Base-by-base conservation (phyloP, 2,113 vertebrate genomes). In the Fregetta grallaria region DNA sequence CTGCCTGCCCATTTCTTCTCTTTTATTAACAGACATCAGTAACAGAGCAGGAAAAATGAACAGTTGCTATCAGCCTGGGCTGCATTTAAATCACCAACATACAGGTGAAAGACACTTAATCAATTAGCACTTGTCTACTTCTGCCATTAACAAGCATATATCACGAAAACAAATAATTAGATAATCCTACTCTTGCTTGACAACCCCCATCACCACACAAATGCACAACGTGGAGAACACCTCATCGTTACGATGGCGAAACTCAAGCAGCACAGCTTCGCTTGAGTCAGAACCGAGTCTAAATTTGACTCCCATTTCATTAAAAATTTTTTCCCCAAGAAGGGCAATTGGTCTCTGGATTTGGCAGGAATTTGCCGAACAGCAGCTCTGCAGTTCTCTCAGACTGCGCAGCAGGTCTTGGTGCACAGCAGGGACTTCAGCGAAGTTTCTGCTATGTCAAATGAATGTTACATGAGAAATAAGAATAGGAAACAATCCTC, bases 151-250 rank as follows among this genome's bases (percentile, higher is more conserved):
- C 8, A 77, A 30, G 19, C 20, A 50, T 18, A 7, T 38, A 68
- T 40, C 14, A 71, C n/a, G 53, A 38, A 88, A 62, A 4, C 4
- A 56, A 78, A 55, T 6, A 71, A 42, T 56, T 32, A 27, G 40
- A 58, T 61, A 82, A 56, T 56, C 27, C 40, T n/a, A 38, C 11
- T 88, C 22, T 17, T 53, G 18, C 79, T 62, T 55, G n/a, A 40
- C 55, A 58, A 10, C 14, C 11, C 5, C 8, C 9, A 10, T 21
- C 2, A 9, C 7, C 17, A 52, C 12, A 52, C 12, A 78, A 67
- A 78, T 0, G 1, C 0, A 0, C 72, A 25, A 44, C 0, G 0
- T 36, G 53, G 38, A 59, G 16, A 72, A 9, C 1, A 2, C 21
- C 44, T 71, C 29, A 13, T 63, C 7, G 3, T 36, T 25, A 27